Evolutionary conservation across 2,797 vertebrate species (phyloP), one percentile per base, ranked within the genome.

Genomic region (Peromyscus aztecus): DNA sequence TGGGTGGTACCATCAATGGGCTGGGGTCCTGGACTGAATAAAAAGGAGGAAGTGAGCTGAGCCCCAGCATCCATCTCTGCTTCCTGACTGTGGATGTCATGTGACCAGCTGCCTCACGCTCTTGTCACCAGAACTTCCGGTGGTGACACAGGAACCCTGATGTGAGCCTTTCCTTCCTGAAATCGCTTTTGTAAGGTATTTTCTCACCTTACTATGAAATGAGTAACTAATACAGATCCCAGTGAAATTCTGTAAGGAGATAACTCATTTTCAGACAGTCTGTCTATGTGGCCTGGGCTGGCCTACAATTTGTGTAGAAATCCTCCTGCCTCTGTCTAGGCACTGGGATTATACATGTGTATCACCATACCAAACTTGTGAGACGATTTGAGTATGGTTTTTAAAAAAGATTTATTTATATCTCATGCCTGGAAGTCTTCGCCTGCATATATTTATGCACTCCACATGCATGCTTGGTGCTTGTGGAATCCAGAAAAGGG

Each of bases 211-310:
- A 31, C 71, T 46, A n/a, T 34, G 29, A 61, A 40, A 61, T 11
- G 8, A 40, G 24, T 34, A 75, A 40, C 23, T 12, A 14, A 40
- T 57, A 55, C n/a, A 88, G 19, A 89, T 29, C 61, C 19, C 34
- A 84, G 86, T 88, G 69, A 77, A 73, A 63, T 11, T 94, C 85
- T 94, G 46, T 76, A 93, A 96, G 12, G 23, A 82, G 55, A 95
- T 43, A 21, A 75, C 40, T 87, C 49, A 55, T 57, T 57, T 75
- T 40, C 52, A 55, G 4, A 31, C 67, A 4, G 27, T 31, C 24
- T 88, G 6, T 29, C 85, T 87, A 73, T 29, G n/a, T 40, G 16
- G 49, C 49, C 5, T 3, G 78, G 27, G 14, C 29, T 84, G 59
- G 13, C 27, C 40, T 46, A 43, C 27, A 46, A 84, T n/a, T 43